Evolutionary conservation across 2,113 vertebrate genomes (phyloP), one percentile per base, ranked within the genome.

Genomic region (Scytalopus superciliaris): DNA sequence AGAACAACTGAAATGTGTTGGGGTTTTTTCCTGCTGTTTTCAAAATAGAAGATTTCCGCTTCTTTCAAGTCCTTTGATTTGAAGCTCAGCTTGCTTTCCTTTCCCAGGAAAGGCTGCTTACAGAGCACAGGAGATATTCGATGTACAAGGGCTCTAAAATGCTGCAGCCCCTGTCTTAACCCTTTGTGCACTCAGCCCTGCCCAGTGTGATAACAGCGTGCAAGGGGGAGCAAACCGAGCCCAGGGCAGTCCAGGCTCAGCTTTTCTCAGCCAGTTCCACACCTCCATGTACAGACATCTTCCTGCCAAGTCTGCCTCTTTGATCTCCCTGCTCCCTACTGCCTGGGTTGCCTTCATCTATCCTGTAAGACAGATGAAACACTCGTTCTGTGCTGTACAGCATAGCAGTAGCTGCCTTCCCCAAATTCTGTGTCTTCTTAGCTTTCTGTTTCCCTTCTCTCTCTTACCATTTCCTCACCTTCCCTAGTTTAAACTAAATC

Each of bases 121-220:
- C 6, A 30, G 75, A 37, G 31, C 53, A 67, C 27, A 57, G 69
- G 37, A 83, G 22, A 15, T 12, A 40, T 76, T 82, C 31, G 6
- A 45, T 30, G n/a, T 53, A 37, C 72, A 74, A 47, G 50, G 59
- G 14, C 40, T 77, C 45, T 53, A 14, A 50, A 85, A 62, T 9
- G 16, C 3, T 42, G 25, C 44, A 76, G 6, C 4, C 44, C 4
- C 25, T 16, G 6, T 18, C 39, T 85, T 73, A 91, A 50, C 57
- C 49, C 66, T 82, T 10, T 5, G 2, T 24, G 33, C 16, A 3
- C 56, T 39, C 55, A 52, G 19, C 44, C 28, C n/a, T 62, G 25
- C 13, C 37, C 28, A 59, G 55, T 14, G 25, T 24, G 11, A 12
- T 6, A 9, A n/a, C 23, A 25, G 27, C 0, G 0, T 6, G 35